A percentile compares a stretch with the other conserved stretches of the same genome.
These are phyloP conservation scores for Leucophenga maculata DNA, from an alignment of 2,888 invertebrate genomes.

Conservation along the genomic window DNA sequence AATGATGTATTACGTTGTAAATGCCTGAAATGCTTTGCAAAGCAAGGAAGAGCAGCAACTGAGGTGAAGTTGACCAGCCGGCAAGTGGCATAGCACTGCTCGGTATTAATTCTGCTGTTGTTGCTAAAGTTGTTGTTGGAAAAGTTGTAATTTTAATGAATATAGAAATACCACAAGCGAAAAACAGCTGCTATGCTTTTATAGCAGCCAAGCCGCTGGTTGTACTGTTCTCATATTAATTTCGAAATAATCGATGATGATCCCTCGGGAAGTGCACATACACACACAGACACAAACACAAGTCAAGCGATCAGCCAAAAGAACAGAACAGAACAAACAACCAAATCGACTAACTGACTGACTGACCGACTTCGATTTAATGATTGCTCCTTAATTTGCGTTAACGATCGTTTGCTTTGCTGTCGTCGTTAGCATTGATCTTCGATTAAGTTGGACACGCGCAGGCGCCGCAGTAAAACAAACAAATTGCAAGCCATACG, in stretches of 20 bases:
- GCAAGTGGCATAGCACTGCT: conserved; percentile 25
- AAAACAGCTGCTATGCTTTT: conserved; percentile 28
- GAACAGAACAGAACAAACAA: no score
- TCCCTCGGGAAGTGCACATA: conserved; percentile 13
- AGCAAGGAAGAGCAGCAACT: neutral
- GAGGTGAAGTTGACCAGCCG: neutral
- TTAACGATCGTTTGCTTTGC: conserved; percentile 55
- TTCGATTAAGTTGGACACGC: conserved; percentile 19
- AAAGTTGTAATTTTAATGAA: conserved; percentile 59
- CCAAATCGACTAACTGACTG: neutral
- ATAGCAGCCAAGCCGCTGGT: conserved; percentile 10
- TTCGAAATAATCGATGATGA: conserved; percentile 58
- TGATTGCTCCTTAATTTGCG: conserved; percentile 67
- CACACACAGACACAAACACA: no score
- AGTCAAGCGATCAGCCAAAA: neutral
- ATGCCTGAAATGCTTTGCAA: conserved; percentile 54
- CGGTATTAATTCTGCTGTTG: conserved; percentile 10
- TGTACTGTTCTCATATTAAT: conserved; percentile 49
- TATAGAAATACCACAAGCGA: conserved; percentile 59
- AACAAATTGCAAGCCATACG: conserved; percentile 51
- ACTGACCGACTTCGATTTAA: conserved; percentile 58
- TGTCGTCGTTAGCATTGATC: conserved; percentile 22
- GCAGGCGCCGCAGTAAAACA: conserved; percentile 41
- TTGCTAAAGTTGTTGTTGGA: conserved; percentile 16
- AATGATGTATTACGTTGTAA: conserved; percentile 64